A percentile compares a stretch with the other conserved stretches of the same genome.
These are phyloP conservation scores for Anolis apletophallus DNA, from an alignment of 2,797 vertebrate genomes.

Conservation along the genomic window DNA sequence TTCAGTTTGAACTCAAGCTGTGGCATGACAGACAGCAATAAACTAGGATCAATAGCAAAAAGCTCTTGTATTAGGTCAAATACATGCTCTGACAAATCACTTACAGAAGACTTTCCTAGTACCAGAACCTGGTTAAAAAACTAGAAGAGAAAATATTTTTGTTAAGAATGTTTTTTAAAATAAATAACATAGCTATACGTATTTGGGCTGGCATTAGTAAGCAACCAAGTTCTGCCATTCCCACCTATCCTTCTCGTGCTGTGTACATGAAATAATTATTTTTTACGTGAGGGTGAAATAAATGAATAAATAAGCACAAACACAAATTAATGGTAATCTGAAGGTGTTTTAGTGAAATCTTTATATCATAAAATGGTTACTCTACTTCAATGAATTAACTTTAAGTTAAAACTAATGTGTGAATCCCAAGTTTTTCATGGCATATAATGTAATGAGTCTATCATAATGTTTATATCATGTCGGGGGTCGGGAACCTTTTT, in stretches of 20 bases:
- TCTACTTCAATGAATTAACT: neutral
- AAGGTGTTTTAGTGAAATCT: neutral
- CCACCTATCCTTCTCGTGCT: neutral
- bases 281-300: neutral
- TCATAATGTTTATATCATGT: neutral
- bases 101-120: conserved; percentile 97
- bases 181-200: neutral
- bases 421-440: neutral
- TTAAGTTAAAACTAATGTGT: neutral
- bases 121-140: conserved; percentile 99
- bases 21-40: conserved; percentile 97
- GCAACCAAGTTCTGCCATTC: neutral
- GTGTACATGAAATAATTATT: neutral
- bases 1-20: conserved; percentile 99
- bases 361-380: neutral
- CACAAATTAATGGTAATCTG: neutral
- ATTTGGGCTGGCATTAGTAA: neutral
- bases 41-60: conserved; percentile 95
- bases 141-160: conserved; percentile 70
- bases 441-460: neutral
- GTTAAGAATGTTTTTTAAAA: neutral
- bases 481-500: too few species aligned
- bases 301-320: neutral
- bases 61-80: conserved; percentile 99
- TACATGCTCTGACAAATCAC: conserved; percentile 97